Base-by-base conservation (phyloP, 2,113 vertebrate genomes). In the Sinocyclocheilus maitianheensis region DNA sequence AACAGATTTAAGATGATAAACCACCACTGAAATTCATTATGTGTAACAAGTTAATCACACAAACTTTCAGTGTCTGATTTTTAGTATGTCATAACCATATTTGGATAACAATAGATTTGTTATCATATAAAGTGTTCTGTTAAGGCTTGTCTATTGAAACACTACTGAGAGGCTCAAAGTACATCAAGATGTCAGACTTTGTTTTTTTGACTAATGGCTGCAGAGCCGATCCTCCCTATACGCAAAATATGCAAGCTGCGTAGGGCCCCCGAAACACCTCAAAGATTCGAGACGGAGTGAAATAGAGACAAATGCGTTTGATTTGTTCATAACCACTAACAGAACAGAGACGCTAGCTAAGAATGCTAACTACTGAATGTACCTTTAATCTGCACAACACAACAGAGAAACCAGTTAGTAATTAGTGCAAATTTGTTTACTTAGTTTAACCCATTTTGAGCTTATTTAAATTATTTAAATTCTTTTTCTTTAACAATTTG, bases 1-100 rank as follows among this genome's bases (percentile, higher is more conserved):
- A 37, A 37, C 37, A 37, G 37, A 37, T 78, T 78, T 72, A 67
- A 53, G 22, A 76, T 90, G 67, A 86, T 83, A 67, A 84, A 88
- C 24, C n/a, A 37, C 77, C 58, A 77, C 16, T 34, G 71, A 43
- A 74, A 60, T 71, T 76, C 14, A 46, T 69, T 80, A 78, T 46
- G 34, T 58, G 55, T 46, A 69, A 30, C n/a, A 12, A 71, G 20
- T 46, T 69, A 34, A 83, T 83, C 48, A 83, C 62, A 87, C 55
- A 86, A 51, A 81, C 16, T 18, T 4, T 26, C 46, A 58, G 3
- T 60, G 26, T 81, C 53, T 53, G 40, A 34, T 67, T 81, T 40
- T 53, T 53, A 62, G 37, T 86, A 67, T 40, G 13, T 77, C 83
- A 55, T 53, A 65, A 53, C 72, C 82, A 76, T 65, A 60, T 83